Evolutionary conservation across 2,797 vertebrate species (phyloP).

Genomic region (Euthynnus affinis): DNA sequence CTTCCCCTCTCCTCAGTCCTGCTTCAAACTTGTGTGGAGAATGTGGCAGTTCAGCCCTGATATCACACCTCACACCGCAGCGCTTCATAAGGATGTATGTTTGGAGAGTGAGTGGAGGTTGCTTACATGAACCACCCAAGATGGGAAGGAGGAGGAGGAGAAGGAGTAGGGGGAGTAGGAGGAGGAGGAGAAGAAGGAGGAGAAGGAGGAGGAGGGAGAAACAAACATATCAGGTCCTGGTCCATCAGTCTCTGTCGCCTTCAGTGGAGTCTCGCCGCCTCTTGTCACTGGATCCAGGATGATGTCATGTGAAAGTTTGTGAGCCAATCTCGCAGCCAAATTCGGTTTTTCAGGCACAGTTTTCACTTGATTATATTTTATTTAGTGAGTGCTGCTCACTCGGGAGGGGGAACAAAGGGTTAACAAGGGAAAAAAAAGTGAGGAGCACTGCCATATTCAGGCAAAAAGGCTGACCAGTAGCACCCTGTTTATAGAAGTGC

Average conservation of each 20-base stretch:
- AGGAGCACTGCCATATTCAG: constrained; percentile 85
- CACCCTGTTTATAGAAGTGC: constrained; percentile 67
- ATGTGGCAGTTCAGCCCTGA: constrained; percentile 38
- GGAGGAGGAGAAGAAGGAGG: too few species aligned
- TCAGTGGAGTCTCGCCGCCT: constrained; percentile 13
- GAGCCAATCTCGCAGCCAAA: background rate
- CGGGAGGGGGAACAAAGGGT: constrained; percentile 55
- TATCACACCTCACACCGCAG: constrained; percentile 50
- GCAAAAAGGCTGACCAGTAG: constrained; percentile 73
- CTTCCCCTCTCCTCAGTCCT: background rate
- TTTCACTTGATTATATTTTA: background rate
- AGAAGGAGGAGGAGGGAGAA: background rate
- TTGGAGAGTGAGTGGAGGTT: constrained; percentile 61
- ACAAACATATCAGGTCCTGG: background rate
- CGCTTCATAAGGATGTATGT: constrained; percentile 59
- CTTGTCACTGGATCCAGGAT: constrained; percentile 26
- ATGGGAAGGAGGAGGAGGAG: constrained; percentile 56
- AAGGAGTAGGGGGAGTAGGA: background rate
- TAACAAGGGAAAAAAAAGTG: constrained; percentile 44
- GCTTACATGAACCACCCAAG: constrained; percentile 69
- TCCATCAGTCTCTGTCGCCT: constrained; percentile 43
- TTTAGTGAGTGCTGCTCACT: background rate
- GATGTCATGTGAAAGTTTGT: constrained; percentile 41
- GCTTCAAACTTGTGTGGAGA: constrained; percentile 20
- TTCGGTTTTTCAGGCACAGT: background rate